Evolutionary conservation across 2,888 invertebrate genomes (phyloP).

Genomic region (Metopia argyrocephala): DNA sequence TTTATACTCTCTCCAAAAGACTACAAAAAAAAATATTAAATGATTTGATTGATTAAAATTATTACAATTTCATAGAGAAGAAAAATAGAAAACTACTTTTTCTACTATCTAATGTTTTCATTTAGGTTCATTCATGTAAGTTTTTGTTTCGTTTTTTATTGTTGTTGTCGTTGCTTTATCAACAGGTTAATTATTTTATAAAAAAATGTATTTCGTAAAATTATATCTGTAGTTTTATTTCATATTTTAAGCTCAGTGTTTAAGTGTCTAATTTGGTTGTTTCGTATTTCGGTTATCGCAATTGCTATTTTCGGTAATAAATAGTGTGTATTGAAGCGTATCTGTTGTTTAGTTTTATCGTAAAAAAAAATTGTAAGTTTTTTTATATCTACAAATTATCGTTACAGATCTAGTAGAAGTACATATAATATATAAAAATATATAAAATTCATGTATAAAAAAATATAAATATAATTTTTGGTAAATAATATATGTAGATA

Average conservation of each 20-base stretch:
- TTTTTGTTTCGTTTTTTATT: constrained; percentile 21
- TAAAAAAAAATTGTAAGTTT: neutral
- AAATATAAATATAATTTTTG: too few relatives aligned
- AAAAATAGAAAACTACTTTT: constrained; percentile 26
- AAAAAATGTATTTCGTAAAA: constrained; percentile 9
- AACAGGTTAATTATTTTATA: constrained; percentile 16
- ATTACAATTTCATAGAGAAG: too few relatives aligned
- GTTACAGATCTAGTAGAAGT: too few relatives aligned
- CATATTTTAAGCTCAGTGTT: constrained; percentile 29
- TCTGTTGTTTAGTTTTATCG: neutral
- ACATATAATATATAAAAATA: too few relatives aligned
- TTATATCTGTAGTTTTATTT: constrained; percentile 19
- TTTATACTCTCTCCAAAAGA: too few relatives aligned
- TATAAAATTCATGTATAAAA: too few relatives aligned
- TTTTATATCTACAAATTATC: neutral
- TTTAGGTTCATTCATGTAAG: constrained; percentile 18
- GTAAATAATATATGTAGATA: too few relatives aligned
- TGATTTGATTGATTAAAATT: too few relatives aligned
- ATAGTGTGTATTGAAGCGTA: neutral
- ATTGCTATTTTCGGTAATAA: neutral
- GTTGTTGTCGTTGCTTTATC: constrained; percentile 18
- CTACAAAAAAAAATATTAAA: too few relatives aligned
- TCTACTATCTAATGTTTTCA: constrained; percentile 17
- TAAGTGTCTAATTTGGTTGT: constrained; percentile 29
- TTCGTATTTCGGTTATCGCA: constrained; percentile 21